These are phyloP conservation scores for Rhyacophila brunnea DNA, from an alignment of 1,140 invertebrate genomes.

Conservation along the genomic window DNA sequence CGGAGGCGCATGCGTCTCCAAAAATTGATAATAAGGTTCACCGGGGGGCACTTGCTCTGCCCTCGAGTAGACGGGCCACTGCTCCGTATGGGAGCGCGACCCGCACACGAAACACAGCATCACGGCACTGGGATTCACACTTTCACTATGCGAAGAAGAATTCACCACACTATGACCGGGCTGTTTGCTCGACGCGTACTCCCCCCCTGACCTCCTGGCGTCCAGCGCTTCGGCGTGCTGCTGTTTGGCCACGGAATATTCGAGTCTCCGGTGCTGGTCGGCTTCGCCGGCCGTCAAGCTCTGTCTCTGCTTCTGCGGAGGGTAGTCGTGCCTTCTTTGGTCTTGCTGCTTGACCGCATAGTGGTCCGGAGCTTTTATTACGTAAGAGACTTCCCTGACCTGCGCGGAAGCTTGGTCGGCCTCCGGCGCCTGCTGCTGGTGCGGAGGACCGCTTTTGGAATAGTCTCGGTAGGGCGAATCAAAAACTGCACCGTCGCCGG, in stretches of 20 bases:
- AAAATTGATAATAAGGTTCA: constrained; percentile 87
- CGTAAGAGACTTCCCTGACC: constrained; percentile 7
- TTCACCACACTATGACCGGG: neutral
- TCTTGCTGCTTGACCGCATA: constrained; percentile 6
- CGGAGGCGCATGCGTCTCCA: constrained; percentile 83
- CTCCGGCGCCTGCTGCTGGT: constrained; percentile 6
- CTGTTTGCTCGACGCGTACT: neutral
- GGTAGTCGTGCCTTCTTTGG: neutral
- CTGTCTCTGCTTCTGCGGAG: neutral
- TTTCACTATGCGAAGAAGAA: neutral
- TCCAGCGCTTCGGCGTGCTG: constrained; percentile 3
- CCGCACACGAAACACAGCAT: constrained; percentile 85
- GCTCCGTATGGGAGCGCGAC: constrained; percentile 67
- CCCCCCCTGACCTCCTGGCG: neutral
- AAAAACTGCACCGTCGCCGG: too few relatives aligned
- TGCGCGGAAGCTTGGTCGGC: neutral
- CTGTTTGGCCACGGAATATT: constrained; percentile 1
- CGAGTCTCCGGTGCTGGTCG: neutral
- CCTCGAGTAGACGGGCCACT: constrained; percentile 67
- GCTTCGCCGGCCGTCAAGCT: neutral
- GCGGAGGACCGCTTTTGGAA: constrained; percentile 1
- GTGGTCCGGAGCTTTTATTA: constrained; percentile 25
- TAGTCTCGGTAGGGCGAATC: constrained; percentile 23
- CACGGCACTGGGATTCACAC: neutral
- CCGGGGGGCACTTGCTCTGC: constrained; percentile 53